phyloP scores from a whole-genome alignment of 37 sponge, comb jelly and placozoan species.

The Cladorhizidae sp. region DNA sequence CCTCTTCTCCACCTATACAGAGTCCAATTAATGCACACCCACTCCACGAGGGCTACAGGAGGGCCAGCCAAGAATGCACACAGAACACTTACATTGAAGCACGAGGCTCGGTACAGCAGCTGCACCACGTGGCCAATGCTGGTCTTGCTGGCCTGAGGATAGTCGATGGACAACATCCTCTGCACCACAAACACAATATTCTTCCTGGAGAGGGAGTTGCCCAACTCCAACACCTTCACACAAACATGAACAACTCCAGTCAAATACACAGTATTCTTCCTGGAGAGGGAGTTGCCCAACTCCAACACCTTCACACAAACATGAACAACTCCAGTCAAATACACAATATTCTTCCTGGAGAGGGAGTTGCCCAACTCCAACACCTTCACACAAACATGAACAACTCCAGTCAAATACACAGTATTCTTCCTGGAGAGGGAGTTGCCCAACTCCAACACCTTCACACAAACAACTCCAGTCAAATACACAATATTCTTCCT shows the following conservation, averaged over 20 bases:
- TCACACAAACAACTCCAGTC: no score
- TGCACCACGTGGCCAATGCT: conserved; percentile 99
- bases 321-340: no score
- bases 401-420: no score
- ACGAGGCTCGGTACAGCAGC: conserved; percentile 93
- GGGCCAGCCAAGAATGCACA: not conserved
- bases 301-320: no score
- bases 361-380: no score
- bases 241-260: not conserved
- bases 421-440: no score
- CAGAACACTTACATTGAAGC: conserved; percentile 85
- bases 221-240: conserved; percentile 62
- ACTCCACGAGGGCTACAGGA: not conserved
- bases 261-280: not conserved
- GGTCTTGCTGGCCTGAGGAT: conserved; percentile 91
- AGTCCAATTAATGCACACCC: conserved; percentile 8
- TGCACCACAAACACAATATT: conserved; percentile 90
- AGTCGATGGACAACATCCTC: conserved; percentile 71
- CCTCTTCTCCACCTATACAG: conserved; percentile 87
- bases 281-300: not conserved
- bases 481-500: no score
- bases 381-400: no score
- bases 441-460: no score
- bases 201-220: conserved; percentile 81
- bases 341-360: no score